These are phyloP conservation scores for Myoxocephalus aenaeus DNA, from an alignment of 2,797 vertebrate species.

Conservation along the genomic window DNA sequence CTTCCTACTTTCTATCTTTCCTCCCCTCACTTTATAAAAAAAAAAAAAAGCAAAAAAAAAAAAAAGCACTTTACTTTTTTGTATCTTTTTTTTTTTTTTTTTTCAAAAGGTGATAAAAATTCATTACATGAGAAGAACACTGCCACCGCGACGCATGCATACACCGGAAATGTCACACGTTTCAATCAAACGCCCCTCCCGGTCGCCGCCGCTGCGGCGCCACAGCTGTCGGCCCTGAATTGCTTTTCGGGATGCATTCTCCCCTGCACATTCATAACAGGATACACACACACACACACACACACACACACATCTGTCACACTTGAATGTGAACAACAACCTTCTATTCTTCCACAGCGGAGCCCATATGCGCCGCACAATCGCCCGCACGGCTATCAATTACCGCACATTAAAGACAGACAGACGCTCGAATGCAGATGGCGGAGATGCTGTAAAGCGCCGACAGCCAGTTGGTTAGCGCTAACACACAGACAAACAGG, in stretches of 20 bases:
- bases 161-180: slow-evolving; percentile 30
- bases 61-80: slow-evolving; percentile 2
- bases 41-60: slow-evolving; percentile 6
- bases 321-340: slow-evolving; percentile 26
- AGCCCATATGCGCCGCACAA: slow-evolving; percentile 36
- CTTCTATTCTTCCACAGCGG: slow-evolving; percentile 4
- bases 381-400: slow-evolving; percentile 40
- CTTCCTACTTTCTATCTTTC: not conserved
- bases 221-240: slow-evolving; percentile 57
- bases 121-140: slow-evolving; percentile 43
- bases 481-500: slow-evolving; percentile 21
- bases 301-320: slow-evolving; percentile 65
- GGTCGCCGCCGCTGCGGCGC: slow-evolving; percentile 20
- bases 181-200: slow-evolving; percentile 49
- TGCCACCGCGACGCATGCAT: slow-evolving; percentile 23
- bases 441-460: slow-evolving; percentile 13
- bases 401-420: slow-evolving; percentile 30
- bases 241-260: slow-evolving; percentile 25
- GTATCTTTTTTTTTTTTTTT: too few relatives aligned
- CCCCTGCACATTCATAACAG: slow-evolving; percentile 31
- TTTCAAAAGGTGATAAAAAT: slow-evolving; percentile 41
- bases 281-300: slow-evolving; percentile 52
- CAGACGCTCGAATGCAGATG: slow-evolving; percentile 40
- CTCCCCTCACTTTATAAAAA: not conserved
- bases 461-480: slow-evolving; percentile 40